A percentile compares a stretch with the other conserved stretches of the same genome.
Evolutionary conservation across 2,797 vertebrate species (phyloP).

Genomic region (Schizopygopsis malacanthus): DNA sequence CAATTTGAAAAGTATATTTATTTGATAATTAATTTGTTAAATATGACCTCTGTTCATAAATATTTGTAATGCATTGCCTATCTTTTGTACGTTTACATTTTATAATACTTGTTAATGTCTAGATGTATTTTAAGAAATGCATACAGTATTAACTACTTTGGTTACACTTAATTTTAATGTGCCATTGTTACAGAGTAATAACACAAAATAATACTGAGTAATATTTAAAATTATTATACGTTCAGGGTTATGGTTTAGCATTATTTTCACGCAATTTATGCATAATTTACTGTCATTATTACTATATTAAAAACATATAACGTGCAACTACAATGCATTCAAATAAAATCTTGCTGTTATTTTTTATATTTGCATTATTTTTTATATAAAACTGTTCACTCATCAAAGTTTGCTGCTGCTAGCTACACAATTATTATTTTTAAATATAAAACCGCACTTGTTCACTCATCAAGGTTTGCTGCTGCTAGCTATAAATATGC

Average conservation of each 20-base stretch:
- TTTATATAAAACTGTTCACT: no score
- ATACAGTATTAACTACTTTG: neutral
- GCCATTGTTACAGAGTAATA: neutral
- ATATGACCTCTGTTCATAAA: neutral
- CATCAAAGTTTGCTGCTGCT: neutral
- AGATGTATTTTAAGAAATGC: neutral
- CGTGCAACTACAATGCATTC: neutral
- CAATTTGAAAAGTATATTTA: neutral
- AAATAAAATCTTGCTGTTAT: neutral
- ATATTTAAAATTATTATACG: neutral
- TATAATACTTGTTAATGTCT: neutral
- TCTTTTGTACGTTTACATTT: neutral
- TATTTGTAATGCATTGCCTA: neutral
- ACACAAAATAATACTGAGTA: neutral
- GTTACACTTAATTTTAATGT: neutral
- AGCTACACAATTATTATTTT: neutral
- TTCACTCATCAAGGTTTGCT: neutral
- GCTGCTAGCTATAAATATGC: neutral
- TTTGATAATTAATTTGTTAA: neutral
- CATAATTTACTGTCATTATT: neutral
- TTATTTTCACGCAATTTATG: neutral
- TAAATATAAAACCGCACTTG: neutral
- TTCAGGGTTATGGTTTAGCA: neutral
- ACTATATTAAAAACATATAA: neutral
- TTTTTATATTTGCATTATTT: neutral